These are phyloP conservation scores for Tetragnatha montana DNA, from an alignment of 2,888 invertebrate genomes.

Conservation along the genomic window DNA sequence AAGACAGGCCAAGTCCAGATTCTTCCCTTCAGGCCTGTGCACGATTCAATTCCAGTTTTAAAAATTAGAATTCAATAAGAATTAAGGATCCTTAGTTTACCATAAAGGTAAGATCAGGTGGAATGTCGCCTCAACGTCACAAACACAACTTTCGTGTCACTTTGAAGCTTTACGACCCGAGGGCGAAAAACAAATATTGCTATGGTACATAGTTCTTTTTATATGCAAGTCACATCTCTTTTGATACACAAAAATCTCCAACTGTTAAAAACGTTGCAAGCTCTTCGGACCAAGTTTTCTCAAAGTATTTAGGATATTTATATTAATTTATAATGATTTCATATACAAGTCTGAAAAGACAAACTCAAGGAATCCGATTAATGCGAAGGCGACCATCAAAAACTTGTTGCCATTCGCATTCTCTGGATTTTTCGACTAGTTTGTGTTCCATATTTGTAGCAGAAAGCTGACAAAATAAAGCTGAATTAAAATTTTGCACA, in stretches of 20 bases:
- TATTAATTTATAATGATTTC: constrained; percentile 48
- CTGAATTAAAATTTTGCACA: neutral
- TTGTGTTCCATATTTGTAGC: neutral
- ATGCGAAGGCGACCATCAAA: constrained; percentile 57
- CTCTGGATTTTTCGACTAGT: neutral
- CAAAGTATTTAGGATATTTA: no score
- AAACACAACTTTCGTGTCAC: constrained; percentile 70
- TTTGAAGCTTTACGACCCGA: constrained; percentile 67
- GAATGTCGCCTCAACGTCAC: constrained; percentile 68
- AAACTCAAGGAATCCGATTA: constrained; percentile 64
- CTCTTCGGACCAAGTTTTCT: no score
- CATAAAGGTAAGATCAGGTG: constrained; percentile 58
- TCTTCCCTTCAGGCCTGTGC: neutral
- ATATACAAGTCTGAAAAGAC: constrained; percentile 47
- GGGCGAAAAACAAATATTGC: constrained; percentile 70
- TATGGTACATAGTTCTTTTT: constrained; percentile 14
- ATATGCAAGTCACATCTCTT: constrained; percentile 10
- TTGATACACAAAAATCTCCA: neutral
- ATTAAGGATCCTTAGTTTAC: constrained; percentile 35
- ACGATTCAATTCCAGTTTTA: neutral
- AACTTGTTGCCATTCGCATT: constrained; percentile 43
- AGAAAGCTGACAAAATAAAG: neutral
- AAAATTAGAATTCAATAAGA: constrained; percentile 1
- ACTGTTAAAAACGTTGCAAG: no score
- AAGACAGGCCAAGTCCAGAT: neutral